A percentile compares a stretch with the other conserved stretches of the same genome.
Evolutionary conservation across 2,888 invertebrate species (phyloP).

Genomic region (Neoitamus cyanurus): DNA sequence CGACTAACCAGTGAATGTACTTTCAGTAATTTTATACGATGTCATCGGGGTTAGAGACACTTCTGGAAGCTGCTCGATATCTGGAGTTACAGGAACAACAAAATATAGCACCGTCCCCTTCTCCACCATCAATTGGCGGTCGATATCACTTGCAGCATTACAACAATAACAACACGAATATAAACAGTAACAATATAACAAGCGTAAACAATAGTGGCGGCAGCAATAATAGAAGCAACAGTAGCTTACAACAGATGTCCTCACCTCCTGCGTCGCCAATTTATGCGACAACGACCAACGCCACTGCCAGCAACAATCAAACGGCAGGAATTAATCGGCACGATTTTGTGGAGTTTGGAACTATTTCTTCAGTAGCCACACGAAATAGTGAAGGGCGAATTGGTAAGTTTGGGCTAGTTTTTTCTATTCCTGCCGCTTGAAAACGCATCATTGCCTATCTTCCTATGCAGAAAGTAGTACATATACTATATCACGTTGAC

Average conservation of each 20-base stretch:
- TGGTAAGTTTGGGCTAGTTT: constrained; percentile 31
- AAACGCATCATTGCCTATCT: not conserved
- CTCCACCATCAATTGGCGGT: constrained; percentile 46
- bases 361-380: not conserved
- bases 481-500: constrained; percentile 8
- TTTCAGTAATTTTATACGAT: constrained; percentile 53
- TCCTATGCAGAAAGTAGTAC: not conserved
- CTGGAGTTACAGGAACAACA: constrained; percentile 63
- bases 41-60: constrained; percentile 60
- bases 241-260: not conserved
- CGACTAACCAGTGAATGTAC: not conserved
- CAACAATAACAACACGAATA: constrained; percentile 29
- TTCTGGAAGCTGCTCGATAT: constrained; percentile 63
- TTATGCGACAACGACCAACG: not conserved
- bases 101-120: constrained; percentile 51
- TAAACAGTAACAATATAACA: constrained; percentile 31
- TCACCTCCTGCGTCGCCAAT: constrained; percentile 38
- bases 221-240: constrained; percentile 2
- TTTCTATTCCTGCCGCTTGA: not conserved
- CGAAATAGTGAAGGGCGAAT: constrained; percentile 39
- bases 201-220: not conserved
- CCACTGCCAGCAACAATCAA: constrained; percentile 17
- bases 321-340: constrained; percentile 11
- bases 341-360: not conserved
- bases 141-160: constrained; percentile 36